Evolutionary conservation across 2,113 vertebrate species (phyloP), one percentile per base, ranked within the genome.

Genomic region (Fukomys damarensis): DNA sequence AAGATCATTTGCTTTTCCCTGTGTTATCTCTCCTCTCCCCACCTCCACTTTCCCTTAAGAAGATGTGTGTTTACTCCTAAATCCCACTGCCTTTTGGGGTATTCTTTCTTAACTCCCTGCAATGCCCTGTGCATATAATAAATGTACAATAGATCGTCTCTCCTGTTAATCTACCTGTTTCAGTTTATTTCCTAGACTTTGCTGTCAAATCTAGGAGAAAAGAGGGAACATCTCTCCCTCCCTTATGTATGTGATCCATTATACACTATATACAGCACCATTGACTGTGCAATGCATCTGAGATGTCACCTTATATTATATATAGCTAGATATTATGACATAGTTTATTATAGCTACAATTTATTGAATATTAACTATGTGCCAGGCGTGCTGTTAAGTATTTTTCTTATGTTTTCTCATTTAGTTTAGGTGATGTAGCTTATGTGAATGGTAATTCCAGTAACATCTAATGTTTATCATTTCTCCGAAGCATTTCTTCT

Each of bases 361-460:
- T 92, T 96, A 92, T 82, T 95, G 66, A 94, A 52, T 87, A 97
- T 83, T 93, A 97, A 93, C 72, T 54, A 63, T 70, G 28, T 95
- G 35, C 68, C 70, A 97, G 86, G 61, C 80, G 84, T 63, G 41
- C 76, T 88, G 81, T 49, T 79, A 88, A 96, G 52, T 58, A n/a
- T 54, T 93, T 97, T 94, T 77, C 93, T 93, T 82, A 68, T 19
- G 35, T 86, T 84, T 96, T 84, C 58, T 91, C 46, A 82, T 90
- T 97, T 93, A 85, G 32, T 30, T 93, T 92, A 70, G 84, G 56
- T 95, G 74, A 95, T 76, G 22, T 81, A 19, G 52, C 63, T 97
- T 95, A 92, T 85, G 72, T 76, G 95, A 95, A 90, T 14, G 28
- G 30, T 58, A 87, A 97, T 95, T 92, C 32, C 77, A 90, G 76